Base-by-base conservation (phyloP, 2,888 invertebrate species). In the Habroteleia sp. region DNA sequence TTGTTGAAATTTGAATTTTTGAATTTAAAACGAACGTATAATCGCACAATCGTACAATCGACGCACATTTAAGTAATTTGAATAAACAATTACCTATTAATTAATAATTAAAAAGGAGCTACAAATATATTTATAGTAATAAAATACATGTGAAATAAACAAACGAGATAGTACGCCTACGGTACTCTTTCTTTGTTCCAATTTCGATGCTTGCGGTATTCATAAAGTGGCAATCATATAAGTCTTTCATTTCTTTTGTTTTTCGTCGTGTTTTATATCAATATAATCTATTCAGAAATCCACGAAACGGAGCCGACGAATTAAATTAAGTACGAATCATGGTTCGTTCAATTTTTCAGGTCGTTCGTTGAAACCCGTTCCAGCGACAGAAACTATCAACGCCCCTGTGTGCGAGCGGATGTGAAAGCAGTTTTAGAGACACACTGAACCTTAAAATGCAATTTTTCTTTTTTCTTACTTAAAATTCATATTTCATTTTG, bases 161-260 rank as follows among this genome's bases (percentile, higher is more conserved):
- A n/a, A n/a, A n/a, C n/a, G n/a, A n/a, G n/a, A n/a, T n/a, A n/a
- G n/a, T n/a, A n/a, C n/a, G n/a, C n/a, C n/a, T n/a, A n/a, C n/a
- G n/a, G 31, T 37, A 63, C 50, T 41, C 16, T 31, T 29, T 13
- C 27, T 6, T 31, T 3, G 8, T 31, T 52, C 20, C 29, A 48
- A 48, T 29, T 39, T 23, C 31, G 8, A 10, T 58, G 31, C 33
- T 39, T 48, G n/a, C n/a, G 8, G 10, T 48, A 39, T 29, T 39
- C 39, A 20, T 52, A 27, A 41, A 41, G 63, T 63, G 52, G 52
- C n/a, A n/a, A n/a, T n/a, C n/a, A n/a, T n/a, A n/a, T n/a, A n/a
- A n/a, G n/a, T n/a, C n/a, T n/a, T n/a, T n/a, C n/a, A 16, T n/a
- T 54, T 54, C 29, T 0, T 17, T 10, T 29, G 14, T 27, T 13